A percentile compares a stretch with the other conserved stretches of the same genome.
Evolutionary conservation across 2,888 invertebrate species (phyloP).

Genomic region (Argyresthia albistria): DNA sequence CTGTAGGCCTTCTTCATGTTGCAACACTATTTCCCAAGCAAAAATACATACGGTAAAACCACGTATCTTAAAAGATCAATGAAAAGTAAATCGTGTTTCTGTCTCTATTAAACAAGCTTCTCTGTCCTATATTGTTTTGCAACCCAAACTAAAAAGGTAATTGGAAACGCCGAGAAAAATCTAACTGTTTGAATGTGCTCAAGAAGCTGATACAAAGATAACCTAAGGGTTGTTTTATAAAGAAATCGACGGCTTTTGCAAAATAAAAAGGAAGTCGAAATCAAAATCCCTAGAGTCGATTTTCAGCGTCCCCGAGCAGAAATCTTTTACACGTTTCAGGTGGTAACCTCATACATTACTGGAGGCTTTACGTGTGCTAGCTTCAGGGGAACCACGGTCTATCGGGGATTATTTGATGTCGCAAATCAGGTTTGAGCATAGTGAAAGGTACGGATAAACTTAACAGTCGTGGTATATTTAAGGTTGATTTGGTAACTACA

Average conservation of each 20-base stretch:
- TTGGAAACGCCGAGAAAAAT: too few species aligned
- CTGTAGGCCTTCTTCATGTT: too few species aligned
- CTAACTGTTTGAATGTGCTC: too few species aligned
- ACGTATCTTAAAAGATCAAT: too few species aligned
- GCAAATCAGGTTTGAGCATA: too few species aligned
- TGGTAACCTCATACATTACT: constrained; percentile 21
- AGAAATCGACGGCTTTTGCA: background rate
- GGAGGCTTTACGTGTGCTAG: constrained; percentile 5
- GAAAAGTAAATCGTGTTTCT: too few species aligned
- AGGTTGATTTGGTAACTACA: too few species aligned
- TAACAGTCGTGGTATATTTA: constrained; percentile 14
- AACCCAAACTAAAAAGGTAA: too few species aligned
- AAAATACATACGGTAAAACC: too few species aligned
- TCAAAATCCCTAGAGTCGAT: background rate
- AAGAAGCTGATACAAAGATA: background rate
- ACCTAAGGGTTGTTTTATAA: background rate
- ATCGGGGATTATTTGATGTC: constrained; percentile 21
- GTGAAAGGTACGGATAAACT: constrained; percentile 14
- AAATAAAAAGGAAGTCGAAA: background rate
- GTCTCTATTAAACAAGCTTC: too few species aligned
- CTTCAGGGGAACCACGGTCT: constrained; percentile 15
- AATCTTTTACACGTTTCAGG: constrained; percentile 14
- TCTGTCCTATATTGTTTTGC: too few species aligned
- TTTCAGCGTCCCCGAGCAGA: background rate
- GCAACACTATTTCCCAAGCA: too few species aligned